Conservation (phyloP, 2,888 invertebrate genomes). For the Pinctada fucata region DNA sequence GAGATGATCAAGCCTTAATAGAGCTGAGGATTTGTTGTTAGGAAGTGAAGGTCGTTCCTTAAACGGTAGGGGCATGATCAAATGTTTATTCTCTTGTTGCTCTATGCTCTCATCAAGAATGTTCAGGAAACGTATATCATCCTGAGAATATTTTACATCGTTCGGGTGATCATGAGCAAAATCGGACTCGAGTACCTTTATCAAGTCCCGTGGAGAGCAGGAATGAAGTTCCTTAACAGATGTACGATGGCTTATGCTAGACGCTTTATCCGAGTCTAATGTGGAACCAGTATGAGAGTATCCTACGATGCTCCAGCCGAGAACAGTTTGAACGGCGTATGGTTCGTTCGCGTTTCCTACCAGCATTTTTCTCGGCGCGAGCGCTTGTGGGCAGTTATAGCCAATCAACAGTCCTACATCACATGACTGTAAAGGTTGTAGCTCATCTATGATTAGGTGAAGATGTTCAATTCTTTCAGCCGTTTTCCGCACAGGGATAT, state of each 20-base stretch:
- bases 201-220: constrained; percentile 26
- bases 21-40: constrained; percentile 32
- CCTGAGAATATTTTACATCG: constrained; percentile 25
- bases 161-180: constrained; percentile 27
- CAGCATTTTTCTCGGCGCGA: too few species aligned
- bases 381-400: too few species aligned
- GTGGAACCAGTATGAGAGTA: too few species aligned
- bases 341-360: too few species aligned
- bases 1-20: constrained; percentile 24
- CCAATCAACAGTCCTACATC: too few species aligned
- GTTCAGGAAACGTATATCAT: constrained; percentile 30
- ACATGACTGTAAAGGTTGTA: too few species aligned
- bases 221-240: constrained; percentile 32
- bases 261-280: neutral
- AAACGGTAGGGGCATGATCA: constrained; percentile 40
- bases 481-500: constrained; percentile 38
- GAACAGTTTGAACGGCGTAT: constrained; percentile 34
- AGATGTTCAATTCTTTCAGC: constrained; percentile 33
- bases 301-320: constrained; percentile 49
- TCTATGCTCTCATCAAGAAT: constrained; percentile 16
- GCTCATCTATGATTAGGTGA: constrained; percentile 14
- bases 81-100: constrained; percentile 29
- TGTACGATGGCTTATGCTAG: constrained; percentile 19
- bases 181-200: constrained; percentile 36
- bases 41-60: constrained; percentile 31